A percentile compares a stretch with the other conserved stretches of the same genome.
These are phyloP conservation scores for Salarias fasciatus DNA, from an alignment of 2,797 vertebrate genomes.

Conservation along the genomic window DNA sequence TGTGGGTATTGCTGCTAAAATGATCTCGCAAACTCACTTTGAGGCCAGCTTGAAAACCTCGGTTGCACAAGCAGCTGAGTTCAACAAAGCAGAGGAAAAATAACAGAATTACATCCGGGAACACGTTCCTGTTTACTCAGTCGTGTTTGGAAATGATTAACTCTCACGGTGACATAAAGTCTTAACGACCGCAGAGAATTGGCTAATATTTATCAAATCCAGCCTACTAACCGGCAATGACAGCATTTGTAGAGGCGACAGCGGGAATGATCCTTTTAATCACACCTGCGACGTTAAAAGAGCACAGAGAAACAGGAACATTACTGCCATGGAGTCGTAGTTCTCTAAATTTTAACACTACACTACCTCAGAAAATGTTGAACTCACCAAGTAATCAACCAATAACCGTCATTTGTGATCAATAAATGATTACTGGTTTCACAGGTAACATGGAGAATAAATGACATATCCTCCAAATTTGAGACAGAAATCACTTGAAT, in stretches of 20 bases:
- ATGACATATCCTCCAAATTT: too few relatives aligned
- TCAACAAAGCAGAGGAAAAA: constrained; percentile 10
- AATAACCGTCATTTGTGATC: too few relatives aligned
- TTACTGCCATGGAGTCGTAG: too few relatives aligned
- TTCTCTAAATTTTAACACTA: too few relatives aligned
- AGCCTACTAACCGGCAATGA: constrained; percentile 89
- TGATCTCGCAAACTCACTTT: constrained; percentile 81
- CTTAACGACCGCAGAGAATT: too few relatives aligned
- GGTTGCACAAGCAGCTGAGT: constrained; percentile 89
- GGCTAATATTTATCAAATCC: background rate
- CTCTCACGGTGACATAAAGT: background rate
- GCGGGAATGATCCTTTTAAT: constrained; percentile 95
- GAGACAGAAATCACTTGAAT: too few relatives aligned
- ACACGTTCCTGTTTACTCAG: constrained; percentile 19
- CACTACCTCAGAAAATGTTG: too few relatives aligned
- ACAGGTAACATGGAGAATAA: too few relatives aligned
- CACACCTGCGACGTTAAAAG: constrained; percentile 82
- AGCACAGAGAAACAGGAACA: background rate
- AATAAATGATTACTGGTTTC: too few relatives aligned
- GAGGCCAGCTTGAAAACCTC: constrained; percentile 96
- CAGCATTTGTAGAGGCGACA: constrained; percentile 94
- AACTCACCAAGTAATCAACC: too few relatives aligned
- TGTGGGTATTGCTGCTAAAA: constrained; percentile 3
- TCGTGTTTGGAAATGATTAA: constrained; percentile 33
- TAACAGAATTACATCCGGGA: constrained; percentile 10